A percentile compares a stretch with the other conserved stretches of the same genome.
These are phyloP conservation scores for Campylomormyrus tamandua DNA, from an alignment of 2,113 vertebrate genomes.

Conservation along the genomic window DNA sequence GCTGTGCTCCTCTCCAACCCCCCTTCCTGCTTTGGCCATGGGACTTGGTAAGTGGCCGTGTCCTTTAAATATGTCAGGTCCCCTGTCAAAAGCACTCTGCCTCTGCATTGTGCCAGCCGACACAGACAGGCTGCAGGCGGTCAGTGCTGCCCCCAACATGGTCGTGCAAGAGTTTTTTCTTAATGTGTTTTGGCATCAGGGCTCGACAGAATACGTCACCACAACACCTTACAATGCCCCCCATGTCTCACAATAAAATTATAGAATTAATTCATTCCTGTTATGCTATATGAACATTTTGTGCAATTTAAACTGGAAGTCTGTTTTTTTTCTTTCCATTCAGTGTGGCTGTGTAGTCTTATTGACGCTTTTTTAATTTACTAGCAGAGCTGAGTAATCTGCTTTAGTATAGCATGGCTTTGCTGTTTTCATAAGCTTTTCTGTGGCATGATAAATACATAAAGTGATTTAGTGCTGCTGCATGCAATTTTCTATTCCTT, in stretches of 20 bases:
- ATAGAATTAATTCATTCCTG: not conserved
- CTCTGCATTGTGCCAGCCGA: constrained; percentile 1
- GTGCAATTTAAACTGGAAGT: not conserved
- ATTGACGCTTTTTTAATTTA: not conserved
- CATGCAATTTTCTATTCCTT: not conserved
- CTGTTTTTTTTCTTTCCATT: not conserved
- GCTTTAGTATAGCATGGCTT: not conserved
- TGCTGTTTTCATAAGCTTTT: not conserved
- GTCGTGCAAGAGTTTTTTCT: not conserved
- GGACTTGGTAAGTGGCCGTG: not conserved
- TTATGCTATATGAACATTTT: not conserved
- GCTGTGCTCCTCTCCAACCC: not conserved
- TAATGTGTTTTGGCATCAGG: not conserved
- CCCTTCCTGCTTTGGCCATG: not conserved
- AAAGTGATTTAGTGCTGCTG: not conserved
- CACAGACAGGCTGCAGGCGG: constrained; percentile 7
- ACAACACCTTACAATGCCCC: not conserved
- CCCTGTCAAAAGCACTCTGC: constrained; percentile 6
- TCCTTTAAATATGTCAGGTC: not conserved
- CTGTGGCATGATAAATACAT: not conserved
- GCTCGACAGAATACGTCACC: not conserved
- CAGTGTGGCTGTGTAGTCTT: not conserved
- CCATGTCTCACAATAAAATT: not conserved
- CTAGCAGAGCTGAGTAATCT: not conserved
- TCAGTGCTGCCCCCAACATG: not conserved